Conservation (phyloP, 1,140 invertebrate species). For the Heliothis subflexa region DNA sequence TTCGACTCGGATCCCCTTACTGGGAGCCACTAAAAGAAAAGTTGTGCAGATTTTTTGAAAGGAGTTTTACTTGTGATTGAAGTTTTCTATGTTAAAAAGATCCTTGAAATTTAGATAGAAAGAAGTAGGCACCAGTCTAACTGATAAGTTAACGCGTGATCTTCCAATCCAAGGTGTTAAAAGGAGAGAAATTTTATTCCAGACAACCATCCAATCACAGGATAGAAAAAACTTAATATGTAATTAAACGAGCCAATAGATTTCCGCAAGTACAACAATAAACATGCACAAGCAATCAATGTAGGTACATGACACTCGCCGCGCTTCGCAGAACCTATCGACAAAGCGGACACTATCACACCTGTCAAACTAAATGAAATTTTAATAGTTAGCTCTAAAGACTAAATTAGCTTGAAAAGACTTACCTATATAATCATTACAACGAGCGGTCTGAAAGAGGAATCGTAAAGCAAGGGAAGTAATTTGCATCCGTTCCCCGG, state of each 20-base stretch:
- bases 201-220: too few relatives aligned
- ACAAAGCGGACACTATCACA: neutral
- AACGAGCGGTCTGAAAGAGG: conserved; percentile 42
- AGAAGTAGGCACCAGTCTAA: too few relatives aligned
- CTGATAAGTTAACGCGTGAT: too few relatives aligned
- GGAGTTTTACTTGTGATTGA: neutral
- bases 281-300: conserved; percentile 21
- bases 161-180: too few relatives aligned
- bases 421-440: conserved; percentile 37
- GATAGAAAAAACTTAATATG: too few relatives aligned
- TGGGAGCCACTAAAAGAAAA: neutral
- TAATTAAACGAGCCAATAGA: too few relatives aligned
- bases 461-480: conserved; percentile 72
- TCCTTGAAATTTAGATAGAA: too few relatives aligned
- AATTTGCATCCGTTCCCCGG: conserved; percentile 72
- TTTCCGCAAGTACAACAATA: neutral
- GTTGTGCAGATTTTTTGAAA: neutral
- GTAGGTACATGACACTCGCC: conserved; percentile 1
- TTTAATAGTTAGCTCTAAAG: conserved; percentile 40
- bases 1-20: conserved; percentile 3
- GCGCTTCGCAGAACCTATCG: conserved; percentile 38
- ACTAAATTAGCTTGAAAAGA: conserved; percentile 31
- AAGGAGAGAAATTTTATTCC: too few relatives aligned
- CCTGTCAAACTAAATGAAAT: conserved; percentile 35
- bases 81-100: neutral